phyloP scores from a whole-genome alignment of 2,888 invertebrate genomes.

The Caenorhabditis drosophilae region DNA sequence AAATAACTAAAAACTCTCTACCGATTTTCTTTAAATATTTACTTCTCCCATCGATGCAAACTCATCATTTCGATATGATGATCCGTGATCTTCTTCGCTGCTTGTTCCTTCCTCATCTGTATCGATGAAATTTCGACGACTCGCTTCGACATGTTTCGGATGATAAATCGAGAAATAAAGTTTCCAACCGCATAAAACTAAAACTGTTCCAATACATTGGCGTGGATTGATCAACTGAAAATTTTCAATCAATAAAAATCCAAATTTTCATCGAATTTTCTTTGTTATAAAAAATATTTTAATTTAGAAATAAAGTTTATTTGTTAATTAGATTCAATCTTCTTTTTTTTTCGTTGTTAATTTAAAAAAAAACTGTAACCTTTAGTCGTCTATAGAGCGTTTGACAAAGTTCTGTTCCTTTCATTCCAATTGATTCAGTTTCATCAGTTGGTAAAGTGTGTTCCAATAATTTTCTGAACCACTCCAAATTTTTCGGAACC shows the following conservation, averaged over 20 bases:
- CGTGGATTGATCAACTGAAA: constrained; percentile 82
- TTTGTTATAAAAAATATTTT: no score
- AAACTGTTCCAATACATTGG: constrained; percentile 94
- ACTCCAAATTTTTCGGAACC: constrained; percentile 87
- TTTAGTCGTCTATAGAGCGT: constrained; percentile 51
- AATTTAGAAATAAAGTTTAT: no score
- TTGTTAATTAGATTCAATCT: no score
- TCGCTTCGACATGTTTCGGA: constrained; percentile 82
- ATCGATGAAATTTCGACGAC: constrained; percentile 29
- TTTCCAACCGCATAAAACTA: constrained; percentile 92
- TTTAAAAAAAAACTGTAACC: no score
- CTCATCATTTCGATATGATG: constrained; percentile 34
- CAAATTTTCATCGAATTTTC: background rate
- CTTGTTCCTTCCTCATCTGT: constrained; percentile 26
- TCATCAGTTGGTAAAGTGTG: constrained; percentile 77
- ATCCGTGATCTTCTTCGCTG: constrained; percentile 21
- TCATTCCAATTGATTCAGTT: constrained; percentile 23
- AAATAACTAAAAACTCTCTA: no score
- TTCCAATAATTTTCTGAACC: constrained; percentile 89
- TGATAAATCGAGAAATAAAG: constrained; percentile 99
- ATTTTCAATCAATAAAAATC: background rate
- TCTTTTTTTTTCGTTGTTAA: no score
- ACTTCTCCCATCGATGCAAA: constrained; percentile 36
- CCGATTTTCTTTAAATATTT: background rate
- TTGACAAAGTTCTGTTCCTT: constrained; percentile 20